phyloP scores from a whole-genome alignment of 2,888 invertebrate species.

The Vesta saturnalis region DNA sequence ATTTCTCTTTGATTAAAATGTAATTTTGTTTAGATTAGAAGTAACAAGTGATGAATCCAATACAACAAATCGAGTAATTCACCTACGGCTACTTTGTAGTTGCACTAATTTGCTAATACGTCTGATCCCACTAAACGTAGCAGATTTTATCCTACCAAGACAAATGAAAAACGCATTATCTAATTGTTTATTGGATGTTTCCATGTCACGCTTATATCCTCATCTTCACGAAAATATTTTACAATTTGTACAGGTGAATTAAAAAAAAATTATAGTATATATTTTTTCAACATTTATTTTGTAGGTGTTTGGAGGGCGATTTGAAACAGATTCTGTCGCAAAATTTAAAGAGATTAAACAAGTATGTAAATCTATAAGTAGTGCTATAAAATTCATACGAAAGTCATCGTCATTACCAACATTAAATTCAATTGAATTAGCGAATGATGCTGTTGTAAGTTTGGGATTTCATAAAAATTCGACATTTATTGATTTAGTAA shows the following conservation, averaged over 20 bases:
- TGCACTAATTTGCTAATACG: conserved; percentile 58
- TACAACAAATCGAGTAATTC: conserved; percentile 56
- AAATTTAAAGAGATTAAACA: conserved; percentile 61
- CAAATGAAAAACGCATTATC: conserved; percentile 61
- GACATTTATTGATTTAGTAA: conserved; percentile 60
- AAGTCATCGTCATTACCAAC: conserved; percentile 51
- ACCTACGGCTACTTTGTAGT: conserved; percentile 62
- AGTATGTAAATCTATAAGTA: conserved; percentile 62
- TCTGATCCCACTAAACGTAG: conserved; percentile 61
- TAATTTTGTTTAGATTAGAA: conserved; percentile 53
- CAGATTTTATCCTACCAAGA: conserved; percentile 60
- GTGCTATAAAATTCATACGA: conserved; percentile 62
- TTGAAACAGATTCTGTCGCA: conserved; percentile 57
- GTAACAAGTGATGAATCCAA: conserved; percentile 52
- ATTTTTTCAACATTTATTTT: conserved; percentile 27
- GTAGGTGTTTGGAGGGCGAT: conserved; percentile 59
- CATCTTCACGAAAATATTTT: conserved; percentile 59
- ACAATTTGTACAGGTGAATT: conserved; percentile 61
- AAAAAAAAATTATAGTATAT: not conserved
- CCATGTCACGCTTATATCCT: conserved; percentile 63
- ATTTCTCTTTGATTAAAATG: conserved; percentile 1
- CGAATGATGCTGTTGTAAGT: conserved; percentile 67
- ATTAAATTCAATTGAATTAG: conserved; percentile 60
- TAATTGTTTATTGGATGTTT: conserved; percentile 61
- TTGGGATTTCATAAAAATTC: conserved; percentile 70